phyloP scores from a whole-genome alignment of 2,888 invertebrate genomes.

The Ecliptopera silaceata region DNA sequence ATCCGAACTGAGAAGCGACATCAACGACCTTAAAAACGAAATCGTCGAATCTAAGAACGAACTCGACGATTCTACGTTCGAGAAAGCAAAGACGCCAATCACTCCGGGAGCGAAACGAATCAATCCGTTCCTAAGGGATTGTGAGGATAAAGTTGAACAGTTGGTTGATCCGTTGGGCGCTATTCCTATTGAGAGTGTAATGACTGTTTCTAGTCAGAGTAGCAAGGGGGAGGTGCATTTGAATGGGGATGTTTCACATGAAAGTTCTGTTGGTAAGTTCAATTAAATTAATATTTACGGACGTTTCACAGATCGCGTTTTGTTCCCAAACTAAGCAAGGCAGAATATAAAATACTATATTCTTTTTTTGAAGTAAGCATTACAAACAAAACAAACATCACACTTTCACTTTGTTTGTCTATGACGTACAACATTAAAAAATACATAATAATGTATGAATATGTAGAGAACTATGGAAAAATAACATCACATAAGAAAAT shows the following conservation, averaged over 20 bases:
- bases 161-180: slow-evolving; percentile 75
- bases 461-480: no score
- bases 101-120: slow-evolving; percentile 80
- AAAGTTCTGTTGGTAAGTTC: slow-evolving; percentile 63
- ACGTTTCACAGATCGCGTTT: no score
- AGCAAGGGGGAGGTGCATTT: slow-evolving; percentile 55
- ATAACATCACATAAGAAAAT: no score
- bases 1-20: slow-evolving; percentile 72
- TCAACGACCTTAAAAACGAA: slow-evolving; percentile 73
- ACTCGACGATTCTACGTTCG: slow-evolving; percentile 65
- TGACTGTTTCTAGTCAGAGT: slow-evolving; percentile 57
- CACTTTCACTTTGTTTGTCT: no score
- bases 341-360: no score
- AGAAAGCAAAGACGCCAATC: slow-evolving; percentile 70
- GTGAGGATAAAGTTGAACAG: slow-evolving; percentile 59
- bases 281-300: no score
- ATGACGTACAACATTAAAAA: no score
- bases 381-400: no score
- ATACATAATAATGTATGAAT: no score
- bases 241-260: slow-evolving; percentile 64
- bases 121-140: slow-evolving; percentile 85
- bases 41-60: slow-evolving; percentile 77
- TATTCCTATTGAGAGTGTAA: slow-evolving; percentile 65
- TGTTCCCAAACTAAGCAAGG: no score
- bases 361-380: no score